Conservation (phyloP, 1,140 invertebrate species). For the Helicoverpa zea region DNA sequence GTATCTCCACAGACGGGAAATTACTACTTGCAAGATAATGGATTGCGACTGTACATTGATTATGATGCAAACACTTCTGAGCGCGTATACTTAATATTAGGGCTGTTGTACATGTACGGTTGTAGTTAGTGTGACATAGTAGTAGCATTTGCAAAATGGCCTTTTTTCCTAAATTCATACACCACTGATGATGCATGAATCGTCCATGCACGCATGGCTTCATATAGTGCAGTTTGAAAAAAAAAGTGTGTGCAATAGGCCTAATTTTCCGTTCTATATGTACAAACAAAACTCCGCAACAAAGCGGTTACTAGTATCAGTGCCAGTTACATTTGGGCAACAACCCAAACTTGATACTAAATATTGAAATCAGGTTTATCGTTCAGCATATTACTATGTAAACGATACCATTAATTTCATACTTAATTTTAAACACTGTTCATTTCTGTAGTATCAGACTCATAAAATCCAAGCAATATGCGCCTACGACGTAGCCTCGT, state of each 20-base stretch:
- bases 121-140: too few species aligned
- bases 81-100: too few species aligned
- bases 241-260: too few species aligned
- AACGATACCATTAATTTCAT: slow-evolving; percentile 7
- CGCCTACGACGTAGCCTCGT: slow-evolving; percentile 28
- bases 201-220: too few species aligned
- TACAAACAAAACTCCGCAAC: neutral
- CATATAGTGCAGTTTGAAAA: too few species aligned
- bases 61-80: neutral
- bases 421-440: slow-evolving; percentile 15
- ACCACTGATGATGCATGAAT: too few species aligned
- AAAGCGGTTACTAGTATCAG: slow-evolving; percentile 7
- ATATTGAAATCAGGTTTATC: slow-evolving; percentile 5
- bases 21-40: slow-evolving; percentile 16
- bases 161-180: too few species aligned
- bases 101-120: too few species aligned
- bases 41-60: neutral
- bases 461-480: neutral
- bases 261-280: too few species aligned
- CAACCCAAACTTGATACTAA: slow-evolving; percentile 26
- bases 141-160: too few species aligned
- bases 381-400: slow-evolving; percentile 5
- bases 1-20: slow-evolving; percentile 2
- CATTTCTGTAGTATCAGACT: neutral
- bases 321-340: slow-evolving; percentile 26